Conservation (phyloP, 2,888 invertebrate species). For the Tetropium fuscum region DNA sequence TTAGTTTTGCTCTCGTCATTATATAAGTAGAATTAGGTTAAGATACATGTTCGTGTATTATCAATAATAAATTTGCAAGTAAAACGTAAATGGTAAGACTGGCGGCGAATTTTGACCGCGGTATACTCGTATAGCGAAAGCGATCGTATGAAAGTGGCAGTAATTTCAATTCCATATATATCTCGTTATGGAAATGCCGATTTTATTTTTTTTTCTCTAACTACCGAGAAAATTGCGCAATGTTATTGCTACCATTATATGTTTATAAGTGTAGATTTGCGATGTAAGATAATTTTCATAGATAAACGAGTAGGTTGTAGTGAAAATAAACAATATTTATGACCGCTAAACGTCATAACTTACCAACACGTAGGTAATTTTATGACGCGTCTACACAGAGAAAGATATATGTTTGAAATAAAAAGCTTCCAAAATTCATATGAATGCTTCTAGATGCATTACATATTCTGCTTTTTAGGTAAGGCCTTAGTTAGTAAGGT, state of each 20-base stretch:
- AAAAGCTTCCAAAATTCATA: too few relatives aligned
- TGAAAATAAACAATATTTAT: too few relatives aligned
- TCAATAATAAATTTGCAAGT: slow-evolving; percentile 21
- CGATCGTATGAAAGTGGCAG: slow-evolving; percentile 3
- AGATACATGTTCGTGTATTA: slow-evolving; percentile 34
- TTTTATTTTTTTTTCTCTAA: slow-evolving; percentile 12
- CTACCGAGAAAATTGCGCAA: neutral
- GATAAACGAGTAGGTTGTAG: too few relatives aligned
- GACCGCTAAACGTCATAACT: too few relatives aligned
- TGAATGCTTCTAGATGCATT: too few relatives aligned
- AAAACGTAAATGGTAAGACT: slow-evolving; percentile 32
- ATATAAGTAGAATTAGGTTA: slow-evolving; percentile 39
- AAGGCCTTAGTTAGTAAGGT: too few relatives aligned
- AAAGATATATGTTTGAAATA: too few relatives aligned
- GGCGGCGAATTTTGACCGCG: slow-evolving; percentile 26
- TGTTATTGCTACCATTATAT: neutral
- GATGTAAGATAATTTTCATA: too few relatives aligned
- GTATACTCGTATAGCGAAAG: slow-evolving; percentile 25
- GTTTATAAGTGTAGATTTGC: too few relatives aligned
- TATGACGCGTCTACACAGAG: too few relatives aligned
- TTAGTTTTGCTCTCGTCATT: slow-evolving; percentile 36
- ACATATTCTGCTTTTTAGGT: too few relatives aligned
- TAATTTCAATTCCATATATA: slow-evolving; percentile 14
- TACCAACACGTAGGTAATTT: too few relatives aligned
- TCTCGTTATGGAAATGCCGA: slow-evolving; percentile 5